phyloP scores from a whole-genome alignment of 2,797 vertebrate species.

The Gallinago solitaria region DNA sequence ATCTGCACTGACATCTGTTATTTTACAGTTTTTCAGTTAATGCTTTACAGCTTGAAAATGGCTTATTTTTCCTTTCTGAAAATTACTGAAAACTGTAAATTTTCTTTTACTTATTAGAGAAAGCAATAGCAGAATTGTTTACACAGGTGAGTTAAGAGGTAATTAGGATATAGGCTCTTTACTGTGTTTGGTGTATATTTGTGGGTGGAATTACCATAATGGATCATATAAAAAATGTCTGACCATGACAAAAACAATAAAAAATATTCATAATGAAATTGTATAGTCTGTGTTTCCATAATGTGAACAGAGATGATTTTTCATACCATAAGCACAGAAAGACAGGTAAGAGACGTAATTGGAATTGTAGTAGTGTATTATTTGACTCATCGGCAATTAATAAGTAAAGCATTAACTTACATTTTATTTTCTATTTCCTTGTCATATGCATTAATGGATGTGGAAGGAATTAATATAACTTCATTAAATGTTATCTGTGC shows the following conservation, averaged over 20 bases:
- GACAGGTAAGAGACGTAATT: background rate
- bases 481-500: background rate
- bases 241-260: background rate
- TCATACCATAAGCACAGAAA: background rate
- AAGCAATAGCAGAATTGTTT: background rate
- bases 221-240: background rate
- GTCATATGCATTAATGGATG: background rate
- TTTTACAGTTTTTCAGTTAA: constrained; percentile 16
- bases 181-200: background rate
- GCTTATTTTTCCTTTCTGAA: constrained; percentile 1
- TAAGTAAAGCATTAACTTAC: background rate
- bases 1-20: constrained; percentile 56
- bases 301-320: background rate
- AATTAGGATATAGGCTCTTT: background rate
- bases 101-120: background rate
- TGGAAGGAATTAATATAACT: background rate
- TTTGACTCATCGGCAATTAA: background rate
- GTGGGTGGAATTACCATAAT: background rate
- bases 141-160: background rate
- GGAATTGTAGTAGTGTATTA: background rate
- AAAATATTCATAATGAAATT: background rate
- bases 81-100: background rate
- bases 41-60: background rate
- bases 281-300: background rate
- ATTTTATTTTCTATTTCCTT: background rate